Evolutionary conservation across 2,888 invertebrate species (phyloP).

Genomic region (Chloroclystis v-ata): DNA sequence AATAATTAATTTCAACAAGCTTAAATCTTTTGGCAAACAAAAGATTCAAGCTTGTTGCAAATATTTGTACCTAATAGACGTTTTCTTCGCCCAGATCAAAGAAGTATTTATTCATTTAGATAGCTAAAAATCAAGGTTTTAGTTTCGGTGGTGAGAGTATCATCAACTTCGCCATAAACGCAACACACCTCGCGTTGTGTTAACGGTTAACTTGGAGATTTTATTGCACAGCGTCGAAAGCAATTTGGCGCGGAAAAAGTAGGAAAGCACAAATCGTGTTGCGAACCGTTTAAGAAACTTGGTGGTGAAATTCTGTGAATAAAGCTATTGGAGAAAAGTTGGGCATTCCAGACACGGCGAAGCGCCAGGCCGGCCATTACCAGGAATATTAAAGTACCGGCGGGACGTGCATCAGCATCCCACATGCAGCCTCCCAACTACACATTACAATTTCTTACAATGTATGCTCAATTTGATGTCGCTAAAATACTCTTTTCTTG

Average conservation of each 20-base stretch:
- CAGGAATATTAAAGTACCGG: constrained; percentile 21
- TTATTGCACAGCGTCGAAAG: constrained; percentile 11
- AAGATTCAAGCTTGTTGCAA: too few species aligned
- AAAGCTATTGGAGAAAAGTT: constrained; percentile 22
- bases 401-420: constrained; percentile 17
- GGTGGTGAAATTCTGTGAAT: constrained; percentile 20
- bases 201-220: constrained; percentile 10
- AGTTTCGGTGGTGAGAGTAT: not conserved
- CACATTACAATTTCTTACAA: constrained; percentile 8
- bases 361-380: constrained; percentile 19
- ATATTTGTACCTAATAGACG: too few species aligned
- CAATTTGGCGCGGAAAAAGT: constrained; percentile 9
- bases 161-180: not conserved
- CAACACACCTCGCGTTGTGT: constrained; percentile 1
- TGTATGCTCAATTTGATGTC: not conserved
- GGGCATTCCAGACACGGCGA: constrained; percentile 20
- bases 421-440: constrained; percentile 11
- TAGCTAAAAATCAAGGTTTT: not conserved
- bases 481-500: not conserved
- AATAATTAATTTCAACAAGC: too few species aligned
- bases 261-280: constrained; percentile 14
- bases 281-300: constrained; percentile 26
- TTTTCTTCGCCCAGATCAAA: too few species aligned
- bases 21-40: too few species aligned
- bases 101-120: not conserved